Base-by-base conservation (phyloP, 2,113 vertebrate species). In the Geococcyx californianus region DNA sequence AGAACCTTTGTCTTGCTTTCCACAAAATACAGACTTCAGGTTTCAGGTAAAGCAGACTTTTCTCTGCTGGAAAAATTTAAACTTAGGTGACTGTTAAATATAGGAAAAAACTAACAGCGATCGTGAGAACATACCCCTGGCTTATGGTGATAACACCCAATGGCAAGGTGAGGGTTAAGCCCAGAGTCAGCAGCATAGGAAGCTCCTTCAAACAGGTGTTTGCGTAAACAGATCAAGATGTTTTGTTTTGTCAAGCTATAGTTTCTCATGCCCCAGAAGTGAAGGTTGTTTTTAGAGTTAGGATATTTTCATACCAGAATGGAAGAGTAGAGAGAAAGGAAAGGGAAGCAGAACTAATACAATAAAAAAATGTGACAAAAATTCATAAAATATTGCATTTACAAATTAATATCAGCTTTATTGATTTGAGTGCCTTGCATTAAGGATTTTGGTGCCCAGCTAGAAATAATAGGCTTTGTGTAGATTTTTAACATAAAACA, bases 121-220 rank as follows among this genome's bases (percentile, higher is more conserved):
- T 14, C 0, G 0, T 73, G 49, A 38, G 63, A 64, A 34, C 20
- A n/a, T 21, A 52, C 5, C 5, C 24, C 25, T 63, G n/a, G 31
- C 17, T 33, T 10, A 7, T 44, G n/a, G n/a, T 34, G 54, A 25
- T 76, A 72, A 49, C 47, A 49, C 47, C 47, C 47, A 49, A 11
- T 23, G 23, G 23, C 21, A 49, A 21, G 21, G 21, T 24, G 23
- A 49, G 21, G 21, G 47, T 49, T 40, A 72, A 40, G 21, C 29
- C 54, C 52, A 28, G 34, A 38, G 15, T 17, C 64, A 73, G 54
- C 29, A 36, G 16, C 7, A 1, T 52, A 7, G 73, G 16, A 29
- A 69, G 26, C n/a, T 69, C 1, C 0, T 1, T 56, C 52, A 56
- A 6, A 31, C 7, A 33, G 1, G 3, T 44, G 15, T 45, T 73